These are phyloP conservation scores for Neosilurus hyrtlii DNA, from an alignment of 2,797 vertebrate species.

Conservation along the genomic window DNA sequence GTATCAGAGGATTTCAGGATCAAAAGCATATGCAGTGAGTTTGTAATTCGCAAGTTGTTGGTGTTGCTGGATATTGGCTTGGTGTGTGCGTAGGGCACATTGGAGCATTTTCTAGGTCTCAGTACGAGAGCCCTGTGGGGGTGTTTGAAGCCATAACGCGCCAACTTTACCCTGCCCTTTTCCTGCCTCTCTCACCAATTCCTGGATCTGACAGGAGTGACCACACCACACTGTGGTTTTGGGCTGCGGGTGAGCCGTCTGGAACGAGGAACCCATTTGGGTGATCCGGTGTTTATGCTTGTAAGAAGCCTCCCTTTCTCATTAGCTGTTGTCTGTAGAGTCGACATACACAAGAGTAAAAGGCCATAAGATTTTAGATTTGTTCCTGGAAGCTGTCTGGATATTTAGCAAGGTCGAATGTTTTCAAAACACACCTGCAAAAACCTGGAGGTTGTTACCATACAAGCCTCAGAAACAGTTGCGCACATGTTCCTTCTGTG, in stretches of 20 bases:
- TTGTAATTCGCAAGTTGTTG: background rate
- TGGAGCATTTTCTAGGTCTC: slow-evolving; percentile 16
- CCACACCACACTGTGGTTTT: slow-evolving; percentile 52
- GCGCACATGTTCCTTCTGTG: slow-evolving; percentile 1
- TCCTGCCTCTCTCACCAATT: slow-evolving; percentile 51
- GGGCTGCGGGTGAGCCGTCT: slow-evolving; percentile 53
- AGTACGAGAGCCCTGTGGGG: slow-evolving; percentile 15
- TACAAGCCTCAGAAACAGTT: background rate
- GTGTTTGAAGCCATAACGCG: slow-evolving; percentile 50
- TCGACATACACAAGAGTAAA: background rate
- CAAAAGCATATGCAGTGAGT: background rate
- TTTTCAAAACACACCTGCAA: slow-evolving; percentile 16
- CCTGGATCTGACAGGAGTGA: slow-evolving; percentile 54
- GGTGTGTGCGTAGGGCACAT: background rate
- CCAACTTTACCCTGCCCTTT: slow-evolving; percentile 49
- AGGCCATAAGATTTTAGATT: background rate
- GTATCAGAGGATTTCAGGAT: background rate
- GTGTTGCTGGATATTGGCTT: background rate
- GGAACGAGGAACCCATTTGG: slow-evolving; percentile 45
- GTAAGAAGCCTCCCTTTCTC: slow-evolving; percentile 26
- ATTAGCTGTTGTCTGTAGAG: slow-evolving; percentile 8
- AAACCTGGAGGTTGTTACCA: background rate
- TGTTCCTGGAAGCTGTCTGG: background rate
- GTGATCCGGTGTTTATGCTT: slow-evolving; percentile 46
- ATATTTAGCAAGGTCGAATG: background rate